These are phyloP conservation scores for Nephrotoma appendiculata DNA, from an alignment of 2,888 invertebrate species.

Conservation along the genomic window DNA sequence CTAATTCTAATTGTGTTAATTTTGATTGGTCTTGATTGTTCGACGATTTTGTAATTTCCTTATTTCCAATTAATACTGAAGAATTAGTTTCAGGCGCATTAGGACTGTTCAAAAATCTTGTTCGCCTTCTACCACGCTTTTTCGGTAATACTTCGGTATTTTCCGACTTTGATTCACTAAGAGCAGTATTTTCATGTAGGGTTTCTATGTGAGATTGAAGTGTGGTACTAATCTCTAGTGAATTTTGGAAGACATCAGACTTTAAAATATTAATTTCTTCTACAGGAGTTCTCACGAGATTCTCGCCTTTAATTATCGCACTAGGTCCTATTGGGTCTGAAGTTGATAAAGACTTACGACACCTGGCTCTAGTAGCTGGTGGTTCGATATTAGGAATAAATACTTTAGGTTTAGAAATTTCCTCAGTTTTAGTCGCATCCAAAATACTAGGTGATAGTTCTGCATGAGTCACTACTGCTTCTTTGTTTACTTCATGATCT, in stretches of 20 bases:
- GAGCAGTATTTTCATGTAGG: background rate
- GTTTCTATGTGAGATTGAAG: background rate
- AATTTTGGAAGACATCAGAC: background rate
- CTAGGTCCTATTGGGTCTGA: background rate
- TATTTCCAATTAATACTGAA: background rate
- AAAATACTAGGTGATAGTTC: background rate
- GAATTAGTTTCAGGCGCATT: background rate
- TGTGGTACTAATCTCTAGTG: background rate
- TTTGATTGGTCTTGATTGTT: background rate
- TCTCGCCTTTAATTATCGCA: background rate
- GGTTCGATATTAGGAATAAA: background rate
- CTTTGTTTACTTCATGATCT: background rate
- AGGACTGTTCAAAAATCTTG: background rate
- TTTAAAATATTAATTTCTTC: background rate
- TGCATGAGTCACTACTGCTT: background rate
- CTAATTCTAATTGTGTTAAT: background rate
- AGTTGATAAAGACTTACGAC: background rate
- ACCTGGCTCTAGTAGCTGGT: background rate
- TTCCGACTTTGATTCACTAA: background rate
- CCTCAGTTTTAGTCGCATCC: background rate
- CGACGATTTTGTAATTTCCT: background rate
- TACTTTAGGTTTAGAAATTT: background rate
- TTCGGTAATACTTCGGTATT: background rate
- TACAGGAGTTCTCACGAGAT: background rate
- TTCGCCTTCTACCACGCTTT: background rate